Conservation (phyloP, 2,113 vertebrate species). For the Melierax canorus region DNA sequence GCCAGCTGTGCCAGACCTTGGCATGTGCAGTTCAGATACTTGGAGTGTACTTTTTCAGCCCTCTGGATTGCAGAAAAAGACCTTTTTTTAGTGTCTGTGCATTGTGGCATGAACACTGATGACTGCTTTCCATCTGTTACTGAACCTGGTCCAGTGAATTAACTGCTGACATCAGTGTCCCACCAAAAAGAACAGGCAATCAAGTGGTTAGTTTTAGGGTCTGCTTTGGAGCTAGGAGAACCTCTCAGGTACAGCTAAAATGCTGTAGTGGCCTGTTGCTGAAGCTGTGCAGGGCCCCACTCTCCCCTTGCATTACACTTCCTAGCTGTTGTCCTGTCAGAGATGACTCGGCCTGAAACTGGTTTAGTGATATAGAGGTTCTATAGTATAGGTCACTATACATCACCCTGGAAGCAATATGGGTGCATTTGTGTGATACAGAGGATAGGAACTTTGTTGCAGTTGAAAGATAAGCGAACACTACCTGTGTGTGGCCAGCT, state of each 20-base stretch:
- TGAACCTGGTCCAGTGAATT: neutral
- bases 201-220: neutral
- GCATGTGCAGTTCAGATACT: neutral
- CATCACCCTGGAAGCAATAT: neutral
- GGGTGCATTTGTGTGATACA: neutral
- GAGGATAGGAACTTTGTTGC: neutral
- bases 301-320: neutral
- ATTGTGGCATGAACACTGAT: neutral
- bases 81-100: neutral
- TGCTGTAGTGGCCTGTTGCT: neutral
- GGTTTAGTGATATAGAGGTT: neutral
- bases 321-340: neutral
- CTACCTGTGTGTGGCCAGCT: neutral
- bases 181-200: neutral
- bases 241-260: neutral
- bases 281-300: neutral
- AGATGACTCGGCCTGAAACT: neutral
- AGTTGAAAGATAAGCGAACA: neutral
- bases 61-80: neutral
- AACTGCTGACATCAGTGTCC: neutral
- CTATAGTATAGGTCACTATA: neutral
- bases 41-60: neutral
- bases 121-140: neutral
- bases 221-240: neutral
- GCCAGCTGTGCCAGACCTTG: neutral